These are phyloP conservation scores for Nomada flava DNA, from an alignment of 2,888 invertebrate genomes.

Conservation along the genomic window DNA sequence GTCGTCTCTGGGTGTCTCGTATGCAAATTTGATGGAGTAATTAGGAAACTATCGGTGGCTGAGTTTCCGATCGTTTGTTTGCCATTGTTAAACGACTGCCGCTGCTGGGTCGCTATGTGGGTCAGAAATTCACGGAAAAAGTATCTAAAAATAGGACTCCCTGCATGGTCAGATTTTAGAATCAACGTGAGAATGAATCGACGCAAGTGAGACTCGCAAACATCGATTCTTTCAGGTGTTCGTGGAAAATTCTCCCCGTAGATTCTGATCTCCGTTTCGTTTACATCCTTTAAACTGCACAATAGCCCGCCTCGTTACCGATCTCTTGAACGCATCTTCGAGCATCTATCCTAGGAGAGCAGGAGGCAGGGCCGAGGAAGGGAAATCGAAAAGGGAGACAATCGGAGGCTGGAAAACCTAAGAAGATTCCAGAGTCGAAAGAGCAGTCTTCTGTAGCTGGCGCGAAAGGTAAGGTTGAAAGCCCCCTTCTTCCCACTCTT, in stretches of 20 bases:
- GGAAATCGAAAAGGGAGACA: constrained; percentile 49
- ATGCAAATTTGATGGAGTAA: constrained; percentile 42
- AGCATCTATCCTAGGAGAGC: background rate
- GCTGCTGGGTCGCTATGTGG: too few species aligned
- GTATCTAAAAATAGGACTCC: too few species aligned
- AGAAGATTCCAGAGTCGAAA: constrained; percentile 77
- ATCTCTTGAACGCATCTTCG: background rate
- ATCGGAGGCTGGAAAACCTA: constrained; percentile 66
- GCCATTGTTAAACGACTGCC: background rate
- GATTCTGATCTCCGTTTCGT: background rate
- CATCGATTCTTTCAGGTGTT: too few species aligned
- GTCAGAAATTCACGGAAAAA: too few species aligned
- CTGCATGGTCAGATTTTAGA: too few species aligned
- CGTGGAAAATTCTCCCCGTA: constrained; percentile 1
- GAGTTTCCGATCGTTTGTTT: constrained; percentile 9
- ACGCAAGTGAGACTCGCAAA: too few species aligned
- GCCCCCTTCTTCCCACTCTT: constrained; percentile 22
- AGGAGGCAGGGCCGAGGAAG: background rate
- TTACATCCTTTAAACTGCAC: background rate
- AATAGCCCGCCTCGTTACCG: constrained; percentile 35
- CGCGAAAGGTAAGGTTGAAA: constrained; percentile 67
- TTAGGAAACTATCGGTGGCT: constrained; percentile 30
- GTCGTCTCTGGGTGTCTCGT: background rate
- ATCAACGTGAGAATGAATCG: too few species aligned
- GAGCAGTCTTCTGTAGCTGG: constrained; percentile 75